Conservation (phyloP, 2,888 invertebrate species). For the Holacanthella duospinosa region DNA sequence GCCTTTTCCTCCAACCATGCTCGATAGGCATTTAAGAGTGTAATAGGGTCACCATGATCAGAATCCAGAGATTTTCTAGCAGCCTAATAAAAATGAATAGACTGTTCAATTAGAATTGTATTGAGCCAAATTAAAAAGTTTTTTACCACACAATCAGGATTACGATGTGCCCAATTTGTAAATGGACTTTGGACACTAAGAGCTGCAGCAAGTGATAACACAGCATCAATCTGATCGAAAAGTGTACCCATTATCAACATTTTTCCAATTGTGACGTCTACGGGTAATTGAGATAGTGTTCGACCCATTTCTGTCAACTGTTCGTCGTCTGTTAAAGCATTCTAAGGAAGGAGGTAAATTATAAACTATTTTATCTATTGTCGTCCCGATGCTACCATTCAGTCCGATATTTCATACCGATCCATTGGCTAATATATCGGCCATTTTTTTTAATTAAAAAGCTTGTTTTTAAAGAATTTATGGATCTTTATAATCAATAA, state of each 20-base stretch:
- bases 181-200: conserved; percentile 88
- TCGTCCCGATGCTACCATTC: too few species aligned
- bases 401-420: too few species aligned
- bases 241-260: conserved; percentile 86
- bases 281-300: conserved; percentile 77
- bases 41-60: conserved; percentile 90
- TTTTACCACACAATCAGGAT: conserved; percentile 65
- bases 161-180: conserved; percentile 75
- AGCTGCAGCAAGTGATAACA: conserved; percentile 78
- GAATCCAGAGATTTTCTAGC: conserved; percentile 72
- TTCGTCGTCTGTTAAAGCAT: conserved; percentile 67
- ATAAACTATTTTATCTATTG: too few species aligned
- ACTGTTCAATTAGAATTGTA: too few species aligned
- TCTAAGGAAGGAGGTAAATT: conserved; percentile 45
- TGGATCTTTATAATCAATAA: too few species aligned
- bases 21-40: conserved; percentile 72
- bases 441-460: too few species aligned
- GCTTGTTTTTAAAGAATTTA: too few species aligned
- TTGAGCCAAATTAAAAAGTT: too few species aligned
- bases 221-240: conserved; percentile 76
- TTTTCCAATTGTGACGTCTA: conserved; percentile 90
- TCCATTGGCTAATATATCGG: too few species aligned
- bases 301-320: conserved; percentile 75
- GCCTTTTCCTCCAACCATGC: conserved; percentile 78
- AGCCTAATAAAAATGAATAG: conserved; percentile 46